Evolutionary conservation across 2,888 invertebrate genomes (phyloP).

Genomic region (Epirrhoe tristata): DNA sequence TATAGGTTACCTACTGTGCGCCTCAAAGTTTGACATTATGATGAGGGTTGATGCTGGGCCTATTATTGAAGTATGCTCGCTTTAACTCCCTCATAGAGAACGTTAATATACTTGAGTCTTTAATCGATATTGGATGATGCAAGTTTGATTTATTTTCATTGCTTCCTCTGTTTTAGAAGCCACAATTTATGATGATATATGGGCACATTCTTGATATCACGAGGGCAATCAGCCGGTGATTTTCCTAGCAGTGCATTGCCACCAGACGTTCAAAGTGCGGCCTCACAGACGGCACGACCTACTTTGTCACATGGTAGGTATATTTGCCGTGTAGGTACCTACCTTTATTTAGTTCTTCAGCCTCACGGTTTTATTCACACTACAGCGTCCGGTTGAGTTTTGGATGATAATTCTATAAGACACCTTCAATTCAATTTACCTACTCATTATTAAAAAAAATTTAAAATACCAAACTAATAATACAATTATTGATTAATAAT

Average conservation of each 20-base stretch:
- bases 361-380: constrained; percentile 1
- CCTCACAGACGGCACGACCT: constrained; percentile 69
- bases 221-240: constrained; percentile 44
- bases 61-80: too few species aligned
- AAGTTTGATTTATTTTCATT: background rate
- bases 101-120: too few species aligned
- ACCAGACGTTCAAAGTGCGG: constrained; percentile 73
- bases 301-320: constrained; percentile 41
- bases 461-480: too few species aligned
- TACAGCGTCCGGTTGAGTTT: too few species aligned
- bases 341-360: constrained; percentile 9
- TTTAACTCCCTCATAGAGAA: too few species aligned
- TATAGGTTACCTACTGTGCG: too few species aligned
- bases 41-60: too few species aligned
- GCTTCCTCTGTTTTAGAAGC: background rate
- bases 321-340: constrained; percentile 30
- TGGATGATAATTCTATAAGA: too few species aligned
- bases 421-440: background rate
- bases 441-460: too few species aligned
- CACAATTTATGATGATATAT: background rate
- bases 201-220: background rate
- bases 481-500: too few species aligned
- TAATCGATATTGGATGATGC: background rate
- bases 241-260: constrained; percentile 56
- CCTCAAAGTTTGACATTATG: too few species aligned